Evolutionary conservation across 2,113 vertebrate species (phyloP).

Genomic region (Candoia aspera): DNA sequence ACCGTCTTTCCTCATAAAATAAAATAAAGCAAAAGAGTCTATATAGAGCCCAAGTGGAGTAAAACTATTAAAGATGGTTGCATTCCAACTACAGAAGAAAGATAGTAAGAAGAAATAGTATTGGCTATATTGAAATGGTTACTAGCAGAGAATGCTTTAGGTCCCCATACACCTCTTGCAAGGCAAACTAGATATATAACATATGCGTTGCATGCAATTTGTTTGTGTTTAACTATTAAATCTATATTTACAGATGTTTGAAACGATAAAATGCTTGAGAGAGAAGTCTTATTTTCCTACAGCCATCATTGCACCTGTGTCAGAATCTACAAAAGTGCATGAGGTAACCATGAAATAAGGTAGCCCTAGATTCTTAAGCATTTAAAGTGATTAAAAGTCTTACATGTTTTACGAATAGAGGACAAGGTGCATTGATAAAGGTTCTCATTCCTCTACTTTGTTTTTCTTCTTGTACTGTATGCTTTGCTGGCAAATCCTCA

Average conservation of each 20-base stretch:
- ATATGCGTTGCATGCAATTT: not conserved
- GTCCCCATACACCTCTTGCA: not conserved
- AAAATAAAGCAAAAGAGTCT: not conserved
- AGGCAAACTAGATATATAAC: not conserved
- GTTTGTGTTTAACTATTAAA: constrained; percentile 39
- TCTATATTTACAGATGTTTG: constrained; percentile 87
- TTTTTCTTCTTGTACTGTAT: not conserved
- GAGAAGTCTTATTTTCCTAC: constrained; percentile 87
- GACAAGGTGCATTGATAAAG: not conserved
- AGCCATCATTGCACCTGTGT: constrained; percentile 71
- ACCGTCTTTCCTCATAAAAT: not conserved
- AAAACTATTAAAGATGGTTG: not conserved
- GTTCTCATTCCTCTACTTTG: not conserved
- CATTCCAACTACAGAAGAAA: not conserved
- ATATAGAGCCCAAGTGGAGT: not conserved
- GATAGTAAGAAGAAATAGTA: not conserved
- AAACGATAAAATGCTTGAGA: constrained; percentile 89
- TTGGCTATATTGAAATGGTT: not conserved
- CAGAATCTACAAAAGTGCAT: constrained; percentile 81
- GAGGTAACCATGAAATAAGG: constrained; percentile 80
- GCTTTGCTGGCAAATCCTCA: not conserved
- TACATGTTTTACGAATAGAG: not conserved
- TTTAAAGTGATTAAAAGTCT: not conserved
- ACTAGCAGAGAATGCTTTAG: not conserved
- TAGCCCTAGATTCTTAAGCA: not conserved